phyloP scores from a whole-genome alignment of 2,113 vertebrate genomes.

The Marcusenius ussheri region DNA sequence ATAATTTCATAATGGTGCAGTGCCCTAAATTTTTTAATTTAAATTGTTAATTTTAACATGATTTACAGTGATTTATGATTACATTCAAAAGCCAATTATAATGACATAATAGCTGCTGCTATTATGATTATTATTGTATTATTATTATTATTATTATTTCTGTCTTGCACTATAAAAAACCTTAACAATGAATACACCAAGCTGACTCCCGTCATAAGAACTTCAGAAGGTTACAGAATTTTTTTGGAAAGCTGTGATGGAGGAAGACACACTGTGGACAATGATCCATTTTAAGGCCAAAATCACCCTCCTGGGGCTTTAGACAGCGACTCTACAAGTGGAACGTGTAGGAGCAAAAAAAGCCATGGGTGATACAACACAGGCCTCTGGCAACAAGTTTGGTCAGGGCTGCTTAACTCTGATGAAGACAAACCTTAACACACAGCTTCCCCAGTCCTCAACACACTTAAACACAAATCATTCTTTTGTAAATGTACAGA shows the following conservation, averaged over 20 bases:
- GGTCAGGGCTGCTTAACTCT: not conserved
- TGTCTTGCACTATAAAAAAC: not conserved
- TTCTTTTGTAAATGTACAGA: not conserved
- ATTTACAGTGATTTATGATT: not conserved
- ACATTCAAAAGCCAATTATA: not conserved
- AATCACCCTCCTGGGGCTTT: not conserved
- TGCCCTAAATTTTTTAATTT: not conserved
- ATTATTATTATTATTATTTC: not conserved
- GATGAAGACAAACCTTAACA: not conserved
- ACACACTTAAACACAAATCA: not conserved
- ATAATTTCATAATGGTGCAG: not conserved
- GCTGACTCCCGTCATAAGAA: not conserved
- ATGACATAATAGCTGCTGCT: not conserved
- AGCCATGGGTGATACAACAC: not conserved
- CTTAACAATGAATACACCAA: not conserved
- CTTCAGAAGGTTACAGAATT: not conserved
- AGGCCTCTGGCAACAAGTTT: not conserved
- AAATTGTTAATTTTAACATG: not conserved
- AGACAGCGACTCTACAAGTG: not conserved
- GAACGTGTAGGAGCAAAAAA: not conserved
- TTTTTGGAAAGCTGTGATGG: not conserved
- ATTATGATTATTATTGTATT: not conserved
- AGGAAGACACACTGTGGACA: not conserved
- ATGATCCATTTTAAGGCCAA: not conserved
- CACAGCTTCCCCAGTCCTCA: not conserved